Base-by-base conservation (phyloP, 2,888 invertebrate genomes). In the Hofmannophila pseudospretella region DNA sequence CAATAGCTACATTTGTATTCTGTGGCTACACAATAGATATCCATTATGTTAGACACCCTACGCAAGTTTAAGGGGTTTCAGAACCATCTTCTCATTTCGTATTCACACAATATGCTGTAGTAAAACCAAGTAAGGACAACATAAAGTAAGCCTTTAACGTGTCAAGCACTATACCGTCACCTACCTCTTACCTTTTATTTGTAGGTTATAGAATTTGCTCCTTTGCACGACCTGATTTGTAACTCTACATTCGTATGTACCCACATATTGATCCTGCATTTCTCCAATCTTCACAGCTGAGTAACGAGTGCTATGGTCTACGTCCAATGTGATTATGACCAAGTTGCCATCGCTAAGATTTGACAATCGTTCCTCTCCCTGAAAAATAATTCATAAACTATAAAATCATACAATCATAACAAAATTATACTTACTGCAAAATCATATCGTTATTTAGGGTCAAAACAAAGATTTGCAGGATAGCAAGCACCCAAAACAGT, bases 181-280 rank as follows among this genome's bases (percentile, higher is more conserved):
- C n/a, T n/a, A n/a, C n/a, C n/a, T n/a, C 25, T 9, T 19, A 39
- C 39, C 39, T 27, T 34, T 39, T 7, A 35, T 16, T 7, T 10
- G 2, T 16, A 78, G 39, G 23, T 52, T 59, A 12, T 61, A 68
- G n/a, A 41, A 30, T 43, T 57, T 59, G 27, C 29, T 59, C 4
- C 41, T 38, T 3, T 12, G 31, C 5, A 26, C 30, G 5, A 32
- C 43, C 2, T 46, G 45, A 34, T 58, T 74, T 1, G 11, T 39
- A 5, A 67, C 67, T 3, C 45, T 27, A 43, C 82, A 82, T 44
- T 71, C 67, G 41, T 79, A 80, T 41, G 51, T 61, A 1, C 77
- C 79, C 16, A 47, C 51, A 19, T 65, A 46, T 20, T 68, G 60
- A 0, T 65, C 60, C 12, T 57, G 45, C 53, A 76, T 65, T 27